phyloP scores from a whole-genome alignment of 2,888 invertebrate genomes.

The Lobophora halterata region DNA sequence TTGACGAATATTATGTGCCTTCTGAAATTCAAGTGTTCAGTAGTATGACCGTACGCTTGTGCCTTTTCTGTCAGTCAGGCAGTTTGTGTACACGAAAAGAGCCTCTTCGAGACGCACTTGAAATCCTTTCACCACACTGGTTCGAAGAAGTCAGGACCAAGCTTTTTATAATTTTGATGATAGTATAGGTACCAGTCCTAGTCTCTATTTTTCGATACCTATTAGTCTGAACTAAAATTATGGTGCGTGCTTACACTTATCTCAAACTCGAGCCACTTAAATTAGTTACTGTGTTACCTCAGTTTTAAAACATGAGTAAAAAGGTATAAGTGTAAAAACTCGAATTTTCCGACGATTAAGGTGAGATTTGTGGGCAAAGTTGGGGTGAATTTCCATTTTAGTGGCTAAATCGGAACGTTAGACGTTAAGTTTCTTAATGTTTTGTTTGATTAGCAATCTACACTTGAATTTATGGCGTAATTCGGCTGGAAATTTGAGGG shows the following conservation, averaged over 20 bases:
- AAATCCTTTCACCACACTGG: no score
- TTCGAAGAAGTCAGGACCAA: no score
- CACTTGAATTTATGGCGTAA: slow-evolving; percentile 19
- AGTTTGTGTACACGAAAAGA: no score
- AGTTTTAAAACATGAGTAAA: slow-evolving; percentile 28
- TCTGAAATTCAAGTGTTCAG: no score
- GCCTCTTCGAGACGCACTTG: no score
- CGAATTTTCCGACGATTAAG: slow-evolving; percentile 49
- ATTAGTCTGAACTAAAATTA: not conserved
- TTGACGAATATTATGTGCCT: no score
- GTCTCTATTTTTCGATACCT: no score
- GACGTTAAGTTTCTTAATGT: slow-evolving; percentile 23
- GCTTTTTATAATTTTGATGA: no score
- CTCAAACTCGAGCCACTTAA: not conserved
- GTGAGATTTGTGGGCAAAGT: slow-evolving; percentile 61
- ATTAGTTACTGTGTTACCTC: slow-evolving; percentile 6
- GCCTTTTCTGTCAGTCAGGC: no score
- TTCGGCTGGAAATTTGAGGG: slow-evolving; percentile 5
- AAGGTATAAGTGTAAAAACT: slow-evolving; percentile 31
- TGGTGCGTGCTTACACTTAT: slow-evolving; percentile 2
- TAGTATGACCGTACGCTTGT: no score
- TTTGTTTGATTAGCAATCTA: slow-evolving; percentile 22
- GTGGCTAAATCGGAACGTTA: slow-evolving; percentile 23
- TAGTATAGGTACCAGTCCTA: no score
- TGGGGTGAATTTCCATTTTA: slow-evolving; percentile 37